These are phyloP conservation scores for Pegea sp. DNA, from an alignment of 23 tunicate species.

Conservation along the genomic window DNA sequence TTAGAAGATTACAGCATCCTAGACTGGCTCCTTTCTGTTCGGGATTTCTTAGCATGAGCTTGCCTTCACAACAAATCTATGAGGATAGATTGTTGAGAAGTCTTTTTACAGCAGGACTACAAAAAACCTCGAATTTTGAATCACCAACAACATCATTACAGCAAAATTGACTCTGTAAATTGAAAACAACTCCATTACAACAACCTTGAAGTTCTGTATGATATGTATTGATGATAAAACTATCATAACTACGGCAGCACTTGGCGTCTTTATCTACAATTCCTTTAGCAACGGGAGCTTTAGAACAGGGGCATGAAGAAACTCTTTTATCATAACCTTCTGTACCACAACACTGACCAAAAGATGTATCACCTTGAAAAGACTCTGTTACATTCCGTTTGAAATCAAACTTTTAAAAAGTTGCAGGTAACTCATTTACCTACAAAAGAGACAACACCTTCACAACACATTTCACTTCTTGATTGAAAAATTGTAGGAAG, in stretches of 20 bases:
- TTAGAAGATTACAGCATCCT: not conserved
- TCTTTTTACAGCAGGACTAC: no score
- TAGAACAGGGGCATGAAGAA: conserved; percentile 66
- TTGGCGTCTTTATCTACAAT: conserved; percentile 5
- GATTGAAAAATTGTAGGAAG: conserved; percentile 22
- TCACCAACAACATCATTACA: conserved; percentile 34
- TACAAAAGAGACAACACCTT: conserved; percentile 26
- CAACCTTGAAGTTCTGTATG: conserved; percentile 24
- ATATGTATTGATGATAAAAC: conserved; percentile 8
- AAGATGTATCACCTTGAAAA: conserved; percentile 34
- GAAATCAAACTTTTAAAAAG: not conserved
- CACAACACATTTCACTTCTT: conserved; percentile 67
- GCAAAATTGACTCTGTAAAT: conserved; percentile 22
- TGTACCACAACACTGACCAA: conserved; percentile 45
- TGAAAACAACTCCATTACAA: conserved; percentile 35
- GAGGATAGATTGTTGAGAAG: no score
- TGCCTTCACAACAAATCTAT: not conserved
- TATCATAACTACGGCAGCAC: conserved; percentile 20
- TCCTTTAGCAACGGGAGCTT: conserved; percentile 7
- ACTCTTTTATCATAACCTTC: conserved; percentile 46
- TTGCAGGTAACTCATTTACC: conserved; percentile 6
- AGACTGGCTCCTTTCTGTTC: not conserved
- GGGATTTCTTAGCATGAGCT: not conserved
- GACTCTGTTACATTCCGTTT: not conserved
- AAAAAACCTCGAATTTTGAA: no score